phyloP scores from a whole-genome alignment of 2,888 invertebrate species.

The Spisula subtruncata region DNA sequence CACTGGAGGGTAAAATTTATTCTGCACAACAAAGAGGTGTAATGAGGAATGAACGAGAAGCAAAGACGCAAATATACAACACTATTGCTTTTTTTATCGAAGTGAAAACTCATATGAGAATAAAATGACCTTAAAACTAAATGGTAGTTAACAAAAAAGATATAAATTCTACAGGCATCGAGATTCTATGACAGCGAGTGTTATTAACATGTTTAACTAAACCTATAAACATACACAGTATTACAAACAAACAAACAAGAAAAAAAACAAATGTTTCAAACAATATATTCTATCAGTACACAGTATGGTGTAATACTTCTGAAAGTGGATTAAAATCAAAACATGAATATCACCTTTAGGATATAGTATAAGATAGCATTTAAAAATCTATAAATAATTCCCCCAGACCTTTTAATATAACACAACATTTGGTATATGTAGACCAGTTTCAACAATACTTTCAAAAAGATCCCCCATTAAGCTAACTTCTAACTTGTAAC shows the following conservation, averaged over 20 bases:
- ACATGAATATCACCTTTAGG: neutral
- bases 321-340: neutral
- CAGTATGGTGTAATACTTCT: neutral
- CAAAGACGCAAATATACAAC: neutral
- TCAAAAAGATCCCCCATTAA: neutral
- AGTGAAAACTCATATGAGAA: constrained; percentile 8
- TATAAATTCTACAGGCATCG: constrained; percentile 12
- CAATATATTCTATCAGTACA: neutral
- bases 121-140: neutral
- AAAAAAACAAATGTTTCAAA: neutral
- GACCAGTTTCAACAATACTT: neutral
- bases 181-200: neutral
- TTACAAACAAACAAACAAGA: neutral
- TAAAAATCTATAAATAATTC: constrained; percentile 16
- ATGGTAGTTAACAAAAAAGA: constrained; percentile 21
- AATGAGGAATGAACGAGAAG: constrained; percentile 19
- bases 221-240: constrained; percentile 1
- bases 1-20: neutral
- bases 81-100: neutral
- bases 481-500: too few relatives aligned
- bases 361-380: neutral
- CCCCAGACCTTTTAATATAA: neutral
- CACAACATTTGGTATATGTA: neutral
- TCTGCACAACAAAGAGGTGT: neutral
- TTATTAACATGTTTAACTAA: neutral